These are phyloP conservation scores for Campylomormyrus tamandua DNA, from an alignment of 2,113 vertebrate genomes.

Conservation along the genomic window DNA sequence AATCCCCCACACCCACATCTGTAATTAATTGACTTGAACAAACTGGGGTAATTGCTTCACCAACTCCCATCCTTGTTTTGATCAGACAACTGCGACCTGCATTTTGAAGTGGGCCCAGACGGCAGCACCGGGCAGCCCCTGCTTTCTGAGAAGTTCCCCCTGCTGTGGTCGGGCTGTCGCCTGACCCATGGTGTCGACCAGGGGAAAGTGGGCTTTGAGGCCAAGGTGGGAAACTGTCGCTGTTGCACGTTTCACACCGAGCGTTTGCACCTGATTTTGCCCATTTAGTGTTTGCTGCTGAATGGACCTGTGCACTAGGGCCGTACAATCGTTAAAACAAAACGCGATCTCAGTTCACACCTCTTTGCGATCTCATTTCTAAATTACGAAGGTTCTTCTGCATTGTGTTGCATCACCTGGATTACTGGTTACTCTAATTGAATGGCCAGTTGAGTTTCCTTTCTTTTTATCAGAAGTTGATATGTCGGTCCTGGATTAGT, in stretches of 20 bases:
- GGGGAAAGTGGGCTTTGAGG: slow-evolving; percentile 75
- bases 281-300: neutral
- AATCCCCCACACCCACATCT: neutral
- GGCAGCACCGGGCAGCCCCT: slow-evolving; percentile 67
- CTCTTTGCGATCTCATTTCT: too few species aligned
- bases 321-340: too few species aligned
- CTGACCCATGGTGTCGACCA: slow-evolving; percentile 70
- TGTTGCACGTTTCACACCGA: too few species aligned
- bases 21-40: neutral
- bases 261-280: neutral
- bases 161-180: slow-evolving; percentile 76
- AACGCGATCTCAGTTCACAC: too few species aligned
- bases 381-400: too few species aligned
- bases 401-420: too few species aligned
- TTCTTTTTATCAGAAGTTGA: too few species aligned
- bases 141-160: slow-evolving; percentile 71
- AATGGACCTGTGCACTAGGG: neutral
- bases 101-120: slow-evolving; percentile 71
- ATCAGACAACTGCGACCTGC: slow-evolving; percentile 63
- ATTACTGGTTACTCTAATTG: too few species aligned
- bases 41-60: neutral
- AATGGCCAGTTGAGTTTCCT: too few species aligned
- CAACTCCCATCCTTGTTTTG: neutral
- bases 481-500: too few species aligned
- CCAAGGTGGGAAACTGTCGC: slow-evolving; percentile 51